Evolutionary conservation across 2,797 vertebrate genomes (phyloP), one percentile per base, ranked within the genome.

Genomic region (Argya squamiceps): DNA sequence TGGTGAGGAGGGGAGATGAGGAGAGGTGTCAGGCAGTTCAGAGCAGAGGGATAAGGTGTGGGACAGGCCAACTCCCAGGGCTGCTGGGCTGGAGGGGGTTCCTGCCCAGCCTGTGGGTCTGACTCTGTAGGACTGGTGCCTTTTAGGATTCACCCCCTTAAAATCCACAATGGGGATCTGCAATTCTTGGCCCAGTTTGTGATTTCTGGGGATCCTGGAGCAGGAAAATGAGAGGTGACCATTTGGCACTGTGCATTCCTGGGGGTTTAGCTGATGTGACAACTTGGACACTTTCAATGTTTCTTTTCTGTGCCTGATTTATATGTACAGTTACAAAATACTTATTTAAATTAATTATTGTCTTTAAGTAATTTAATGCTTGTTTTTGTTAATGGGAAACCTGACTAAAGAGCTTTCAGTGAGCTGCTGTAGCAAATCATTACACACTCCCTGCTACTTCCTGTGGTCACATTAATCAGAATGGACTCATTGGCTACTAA

Each of bases 301-400:
- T 91, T 64, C 41, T 73, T 84, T 58, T 50, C 73, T 55, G 18
- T 59, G 10, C 27, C 7, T 75, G 68, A 93, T 92, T 93, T 91
- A 36, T 69, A 50, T 43, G 49, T 75, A 55, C 0, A 0, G 17
- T 79, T 93, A 78, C 88, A 85, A 94, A 92, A 96, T 74, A 74
- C 44, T 91, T 92, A 82, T 37, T 96, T 88, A 89, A 94, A 96
- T 96, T 93, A 97, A 93, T 89, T 34, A 27, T 77, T 80, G 71
- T 68, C 82, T 83, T 95, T 76, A 74, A 89, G 94, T 95, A 92
- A 93, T 95, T 88, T 92, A 93, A 50, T 74, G 83, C 74, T 92
- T 95, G 56, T 90, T 97, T 96, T 94, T 92, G 69, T 93, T 95
- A 93, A 92, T 93, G 67, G 92, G 69, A 96, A 96, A 88, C 93